These are phyloP conservation scores for Platygyra sinensis DNA, from an alignment of 64 coral and sea anemone species.

Conservation along the genomic window DNA sequence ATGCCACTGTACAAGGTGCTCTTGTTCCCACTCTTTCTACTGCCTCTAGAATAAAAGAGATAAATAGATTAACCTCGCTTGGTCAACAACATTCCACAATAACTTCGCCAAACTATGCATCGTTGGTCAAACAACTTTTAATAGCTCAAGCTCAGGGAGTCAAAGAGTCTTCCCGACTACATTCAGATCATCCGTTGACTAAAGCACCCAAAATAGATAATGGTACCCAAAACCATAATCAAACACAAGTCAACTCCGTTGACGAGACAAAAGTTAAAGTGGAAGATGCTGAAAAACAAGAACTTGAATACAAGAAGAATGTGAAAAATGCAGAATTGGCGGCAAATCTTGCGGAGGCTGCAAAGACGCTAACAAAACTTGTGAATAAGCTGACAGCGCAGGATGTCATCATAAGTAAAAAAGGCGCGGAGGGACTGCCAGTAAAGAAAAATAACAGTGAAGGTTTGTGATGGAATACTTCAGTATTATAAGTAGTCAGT, in stretches of 20 bases:
- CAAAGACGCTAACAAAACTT: conserved; percentile 16
- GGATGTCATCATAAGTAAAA: not conserved
- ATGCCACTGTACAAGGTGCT: not conserved
- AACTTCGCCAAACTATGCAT: not conserved
- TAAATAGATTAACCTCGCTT: not conserved
- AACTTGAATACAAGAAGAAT: not conserved
- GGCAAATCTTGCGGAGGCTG: conserved; percentile 20
- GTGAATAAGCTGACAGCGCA: not conserved
- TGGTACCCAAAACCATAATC: not conserved
- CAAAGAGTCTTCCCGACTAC: too few relatives aligned
- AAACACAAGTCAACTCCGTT: not conserved
- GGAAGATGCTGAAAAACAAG: not conserved
- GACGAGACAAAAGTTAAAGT: not conserved
- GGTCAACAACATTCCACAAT: not conserved
- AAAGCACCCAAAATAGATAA: conserved; percentile 6
- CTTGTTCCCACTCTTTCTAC: not conserved
- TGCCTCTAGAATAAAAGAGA: conserved; percentile 3
- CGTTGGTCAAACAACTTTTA: not conserved
- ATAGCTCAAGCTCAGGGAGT: not conserved
- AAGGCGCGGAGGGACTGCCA: not conserved
- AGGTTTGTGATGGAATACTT: conserved; percentile 5
- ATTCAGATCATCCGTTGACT: not conserved
- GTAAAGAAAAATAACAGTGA: not conserved
- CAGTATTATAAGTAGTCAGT: too few relatives aligned
- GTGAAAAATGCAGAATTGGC: conserved; percentile 13